Conservation (phyloP, 1,140 invertebrate species). For the Lepidurus couesii region DNA sequence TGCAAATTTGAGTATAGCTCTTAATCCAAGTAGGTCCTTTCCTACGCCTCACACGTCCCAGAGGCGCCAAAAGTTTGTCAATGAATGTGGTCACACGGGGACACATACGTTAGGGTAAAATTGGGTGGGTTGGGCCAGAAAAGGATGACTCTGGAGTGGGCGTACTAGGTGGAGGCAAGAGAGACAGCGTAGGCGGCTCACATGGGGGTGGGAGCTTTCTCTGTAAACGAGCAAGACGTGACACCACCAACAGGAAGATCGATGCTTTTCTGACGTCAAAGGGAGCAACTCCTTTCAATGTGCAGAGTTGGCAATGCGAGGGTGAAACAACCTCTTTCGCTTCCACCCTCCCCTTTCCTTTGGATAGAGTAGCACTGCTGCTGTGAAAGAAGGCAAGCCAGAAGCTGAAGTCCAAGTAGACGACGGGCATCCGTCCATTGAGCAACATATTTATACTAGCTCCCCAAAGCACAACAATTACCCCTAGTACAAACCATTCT, state of each 20-base stretch:
- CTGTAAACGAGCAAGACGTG: neutral
- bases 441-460: too few species aligned
- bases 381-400: neutral
- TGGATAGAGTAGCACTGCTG: neutral
- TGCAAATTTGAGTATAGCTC: too few species aligned
- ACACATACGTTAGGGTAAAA: too few species aligned
- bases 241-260: neutral
- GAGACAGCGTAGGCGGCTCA: neutral
- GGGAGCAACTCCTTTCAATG: neutral
- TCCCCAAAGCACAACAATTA: too few species aligned
- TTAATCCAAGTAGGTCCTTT: too few species aligned
- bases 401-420: neutral
- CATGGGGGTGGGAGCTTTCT: neutral
- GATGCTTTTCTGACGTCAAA: constrained; percentile 19
- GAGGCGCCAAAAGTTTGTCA: too few species aligned
- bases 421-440: neutral
- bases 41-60: too few species aligned
- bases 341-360: neutral
- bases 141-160: too few species aligned
- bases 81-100: too few species aligned
- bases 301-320: neutral
- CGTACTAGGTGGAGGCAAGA: neutral
- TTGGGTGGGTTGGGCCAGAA: too few species aligned
- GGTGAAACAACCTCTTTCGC: constrained; percentile 5
- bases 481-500: too few species aligned